phyloP scores from a whole-genome alignment of 2,797 vertebrate genomes.

The Falco berigora region DNA sequence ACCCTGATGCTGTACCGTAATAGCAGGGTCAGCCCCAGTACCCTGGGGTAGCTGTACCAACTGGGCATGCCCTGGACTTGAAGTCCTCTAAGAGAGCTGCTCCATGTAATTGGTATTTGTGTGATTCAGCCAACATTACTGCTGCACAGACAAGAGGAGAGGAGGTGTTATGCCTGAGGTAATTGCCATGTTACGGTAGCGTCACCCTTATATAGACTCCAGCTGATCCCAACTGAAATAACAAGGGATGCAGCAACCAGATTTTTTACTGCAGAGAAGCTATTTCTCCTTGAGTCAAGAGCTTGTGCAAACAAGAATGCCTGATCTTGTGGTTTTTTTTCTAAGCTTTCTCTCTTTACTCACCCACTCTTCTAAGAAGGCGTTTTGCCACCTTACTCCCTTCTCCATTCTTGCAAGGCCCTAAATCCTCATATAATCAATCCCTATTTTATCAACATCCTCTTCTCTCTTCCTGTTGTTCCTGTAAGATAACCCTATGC shows the following conservation, averaged over 20 bases:
- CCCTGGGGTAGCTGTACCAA: not conserved
- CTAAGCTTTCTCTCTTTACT: not conserved
- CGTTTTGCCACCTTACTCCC: not conserved
- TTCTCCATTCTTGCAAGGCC: not conserved
- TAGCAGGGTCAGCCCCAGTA: accelerated
- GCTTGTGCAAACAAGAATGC: not conserved
- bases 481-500: not conserved
- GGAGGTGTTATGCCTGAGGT: not conserved
- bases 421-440: not conserved
- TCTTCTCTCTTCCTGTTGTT: not conserved
- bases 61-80: not conserved
- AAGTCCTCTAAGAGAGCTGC: not conserved
- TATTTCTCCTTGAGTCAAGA: not conserved
- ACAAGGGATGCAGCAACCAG: not conserved
- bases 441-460: not conserved
- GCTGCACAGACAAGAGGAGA: not conserved
- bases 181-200: accelerated
- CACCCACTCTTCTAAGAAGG: not conserved
- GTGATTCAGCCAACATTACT: not conserved
- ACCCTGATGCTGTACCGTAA: accelerated
- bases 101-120: not conserved
- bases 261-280: not conserved
- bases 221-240: not conserved
- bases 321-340: not conserved
- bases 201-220: not conserved